A percentile compares a stretch with the other conserved stretches of the same genome.
Evolutionary conservation across 92 coral and sea anemone genomes (phyloP).

Genomic region (Scolanthus callimorphus): DNA sequence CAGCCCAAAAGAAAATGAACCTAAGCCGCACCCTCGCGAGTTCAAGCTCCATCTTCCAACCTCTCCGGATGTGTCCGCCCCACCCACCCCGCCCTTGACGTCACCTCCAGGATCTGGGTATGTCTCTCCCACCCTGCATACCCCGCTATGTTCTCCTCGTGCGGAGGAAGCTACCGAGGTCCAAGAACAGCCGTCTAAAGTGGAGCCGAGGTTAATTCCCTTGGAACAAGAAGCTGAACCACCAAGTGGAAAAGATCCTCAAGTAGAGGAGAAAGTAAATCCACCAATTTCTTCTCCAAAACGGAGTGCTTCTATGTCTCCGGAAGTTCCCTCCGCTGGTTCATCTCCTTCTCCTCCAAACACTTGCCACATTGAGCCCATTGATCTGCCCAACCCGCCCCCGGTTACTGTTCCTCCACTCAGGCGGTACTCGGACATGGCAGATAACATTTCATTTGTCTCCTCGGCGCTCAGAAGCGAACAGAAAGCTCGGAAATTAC

Average conservation of each 20-base stretch:
- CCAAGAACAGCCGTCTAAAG: background rate
- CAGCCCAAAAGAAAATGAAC: no score
- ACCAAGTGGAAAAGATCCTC: background rate
- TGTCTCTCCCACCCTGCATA: constrained; percentile 12
- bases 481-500: constrained; percentile 5
- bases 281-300: background rate
- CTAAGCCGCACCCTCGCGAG: no score
- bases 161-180: background rate
- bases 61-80: constrained; percentile 10
- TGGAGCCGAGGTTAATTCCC: background rate
- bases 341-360: constrained; percentile 18
- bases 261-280: background rate
- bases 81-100: constrained; percentile 19
- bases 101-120: constrained; percentile 22
- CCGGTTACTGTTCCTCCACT: constrained; percentile 64
- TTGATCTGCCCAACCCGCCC: constrained; percentile 58
- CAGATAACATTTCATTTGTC: constrained; percentile 47
- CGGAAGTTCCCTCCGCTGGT: constrained; percentile 8
- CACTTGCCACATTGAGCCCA: constrained; percentile 9
- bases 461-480: constrained; percentile 42
- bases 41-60: no score
- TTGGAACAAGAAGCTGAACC: no score
- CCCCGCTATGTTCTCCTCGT: constrained; percentile 16
- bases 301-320: background rate
- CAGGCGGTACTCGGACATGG: constrained; percentile 51